Evolutionary conservation across 2,888 invertebrate genomes (phyloP).

Genomic region (Stenolophus ochropezus): DNA sequence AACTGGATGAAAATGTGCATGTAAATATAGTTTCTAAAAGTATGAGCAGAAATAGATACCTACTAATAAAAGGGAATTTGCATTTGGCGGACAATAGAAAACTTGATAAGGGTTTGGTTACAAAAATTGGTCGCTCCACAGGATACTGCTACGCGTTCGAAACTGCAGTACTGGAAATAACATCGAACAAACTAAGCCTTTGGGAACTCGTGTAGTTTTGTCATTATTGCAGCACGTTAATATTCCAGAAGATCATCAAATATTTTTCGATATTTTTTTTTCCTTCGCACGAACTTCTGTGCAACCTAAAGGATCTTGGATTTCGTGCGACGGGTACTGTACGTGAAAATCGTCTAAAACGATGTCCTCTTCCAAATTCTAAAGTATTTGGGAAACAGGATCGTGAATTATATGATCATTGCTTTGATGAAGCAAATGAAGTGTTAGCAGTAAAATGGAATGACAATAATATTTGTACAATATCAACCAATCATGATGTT

Average conservation of each 20-base stretch:
- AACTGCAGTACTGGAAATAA: conserved; percentile 59
- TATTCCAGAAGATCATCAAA: conserved; percentile 53
- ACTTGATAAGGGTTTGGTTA: conserved; percentile 64
- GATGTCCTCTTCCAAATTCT: conserved; percentile 36
- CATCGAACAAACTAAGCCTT: conserved; percentile 44
- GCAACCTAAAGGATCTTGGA: conserved; percentile 19
- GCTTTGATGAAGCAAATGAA: conserved; percentile 59
- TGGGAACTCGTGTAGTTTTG: conserved; percentile 63
- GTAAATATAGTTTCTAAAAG: conserved; percentile 62
- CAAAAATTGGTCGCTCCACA: conserved; percentile 65
- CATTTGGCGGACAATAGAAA: conserved; percentile 61
- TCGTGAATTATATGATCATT: conserved; percentile 59
- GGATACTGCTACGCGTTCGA: conserved; percentile 65
- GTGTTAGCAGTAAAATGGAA: conserved; percentile 63
- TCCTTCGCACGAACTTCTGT: conserved; percentile 57
- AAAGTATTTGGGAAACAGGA: conserved; percentile 31
- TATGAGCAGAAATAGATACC: conserved; percentile 63
- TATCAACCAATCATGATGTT: conserved; percentile 61
- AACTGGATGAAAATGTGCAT: conserved; percentile 65
- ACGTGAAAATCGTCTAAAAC: conserved; percentile 51
- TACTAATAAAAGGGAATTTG: conserved; percentile 60
- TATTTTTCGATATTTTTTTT: conserved; percentile 63
- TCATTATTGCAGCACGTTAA: conserved; percentile 57
- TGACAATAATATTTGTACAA: conserved; percentile 63
- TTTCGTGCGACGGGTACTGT: conserved; percentile 56